phyloP scores from a whole-genome alignment of 2,888 invertebrate genomes.

The Oscheius sp. region DNA sequence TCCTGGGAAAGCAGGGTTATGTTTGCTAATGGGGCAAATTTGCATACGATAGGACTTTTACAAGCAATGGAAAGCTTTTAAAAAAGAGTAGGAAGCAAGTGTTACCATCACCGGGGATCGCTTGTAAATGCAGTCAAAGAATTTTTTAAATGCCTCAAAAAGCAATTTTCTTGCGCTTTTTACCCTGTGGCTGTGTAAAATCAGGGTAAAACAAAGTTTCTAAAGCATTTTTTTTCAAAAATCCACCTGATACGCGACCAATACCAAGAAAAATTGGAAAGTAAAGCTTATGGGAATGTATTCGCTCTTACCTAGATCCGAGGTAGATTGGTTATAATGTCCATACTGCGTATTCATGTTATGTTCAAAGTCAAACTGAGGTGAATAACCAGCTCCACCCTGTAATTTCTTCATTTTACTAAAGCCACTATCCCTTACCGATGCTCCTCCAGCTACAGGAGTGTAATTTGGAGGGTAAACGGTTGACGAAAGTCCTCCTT shows the following conservation, averaged over 20 bases:
- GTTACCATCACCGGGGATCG: background rate
- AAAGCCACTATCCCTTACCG: background rate
- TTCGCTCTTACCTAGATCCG: constrained; percentile 13
- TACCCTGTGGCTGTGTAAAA: background rate
- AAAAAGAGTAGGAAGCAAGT: background rate
- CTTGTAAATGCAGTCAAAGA: background rate
- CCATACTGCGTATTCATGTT: constrained; percentile 57
- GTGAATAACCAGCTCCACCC: constrained; percentile 43
- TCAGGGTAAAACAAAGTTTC: background rate
- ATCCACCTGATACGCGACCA: background rate
- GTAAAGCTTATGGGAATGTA: background rate
- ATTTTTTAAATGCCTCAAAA: background rate
- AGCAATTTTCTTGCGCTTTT: background rate
- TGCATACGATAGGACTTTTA: too few species aligned
- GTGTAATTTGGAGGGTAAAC: background rate
- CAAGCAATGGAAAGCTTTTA: background rate
- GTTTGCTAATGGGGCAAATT: too few species aligned
- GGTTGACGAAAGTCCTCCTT: background rate
- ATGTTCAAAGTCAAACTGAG: constrained; percentile 42
- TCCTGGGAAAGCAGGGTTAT: constrained; percentile 17
- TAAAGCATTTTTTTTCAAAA: background rate
- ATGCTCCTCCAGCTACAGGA: constrained; percentile 5
- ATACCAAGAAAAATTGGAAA: background rate
- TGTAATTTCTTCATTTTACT: constrained; percentile 19
- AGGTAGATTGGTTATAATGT: constrained; percentile 36